Evolutionary conservation across 2,113 vertebrate genomes (phyloP).

Genomic region (Rhynchopsitta pachyrhyncha): DNA sequence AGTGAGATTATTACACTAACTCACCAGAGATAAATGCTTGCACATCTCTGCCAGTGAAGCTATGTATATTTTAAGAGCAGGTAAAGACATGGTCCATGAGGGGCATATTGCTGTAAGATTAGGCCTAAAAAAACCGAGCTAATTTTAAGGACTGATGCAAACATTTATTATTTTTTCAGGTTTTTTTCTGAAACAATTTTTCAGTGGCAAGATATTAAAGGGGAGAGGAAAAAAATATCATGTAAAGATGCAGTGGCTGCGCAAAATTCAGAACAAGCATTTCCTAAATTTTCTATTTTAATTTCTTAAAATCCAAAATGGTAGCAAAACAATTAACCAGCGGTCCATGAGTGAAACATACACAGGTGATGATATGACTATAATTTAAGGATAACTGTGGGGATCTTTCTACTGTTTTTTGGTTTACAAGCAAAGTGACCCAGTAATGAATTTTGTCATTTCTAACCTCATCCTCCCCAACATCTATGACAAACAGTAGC

Average conservation of each 20-base stretch:
- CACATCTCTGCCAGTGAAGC: neutral
- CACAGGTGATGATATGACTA: neutral
- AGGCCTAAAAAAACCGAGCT: neutral
- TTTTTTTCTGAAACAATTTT: neutral
- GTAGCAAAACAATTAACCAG: neutral
- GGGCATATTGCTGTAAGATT: neutral
- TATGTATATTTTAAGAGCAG: neutral
- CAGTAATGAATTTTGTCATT: neutral
- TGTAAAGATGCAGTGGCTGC: neutral
- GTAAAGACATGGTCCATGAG: neutral
- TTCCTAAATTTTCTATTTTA: neutral
- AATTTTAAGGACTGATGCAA: neutral
- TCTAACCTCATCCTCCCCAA: neutral
- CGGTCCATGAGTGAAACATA: fast-evolving
- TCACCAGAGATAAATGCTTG: neutral
- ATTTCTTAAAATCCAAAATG: neutral
- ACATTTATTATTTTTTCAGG: neutral
- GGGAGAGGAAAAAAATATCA: neutral
- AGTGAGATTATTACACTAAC: neutral
- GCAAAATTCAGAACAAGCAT: neutral
- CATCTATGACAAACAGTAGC: conserved; percentile 29
- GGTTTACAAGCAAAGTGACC: neutral
- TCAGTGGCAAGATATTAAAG: neutral
- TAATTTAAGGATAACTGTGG: neutral
- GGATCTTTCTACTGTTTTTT: neutral